A percentile compares a stretch with the other conserved stretches of the same genome.
Conservation (phyloP, 2,113 vertebrate genomes). For the Amphiprion ocellaris region DNA sequence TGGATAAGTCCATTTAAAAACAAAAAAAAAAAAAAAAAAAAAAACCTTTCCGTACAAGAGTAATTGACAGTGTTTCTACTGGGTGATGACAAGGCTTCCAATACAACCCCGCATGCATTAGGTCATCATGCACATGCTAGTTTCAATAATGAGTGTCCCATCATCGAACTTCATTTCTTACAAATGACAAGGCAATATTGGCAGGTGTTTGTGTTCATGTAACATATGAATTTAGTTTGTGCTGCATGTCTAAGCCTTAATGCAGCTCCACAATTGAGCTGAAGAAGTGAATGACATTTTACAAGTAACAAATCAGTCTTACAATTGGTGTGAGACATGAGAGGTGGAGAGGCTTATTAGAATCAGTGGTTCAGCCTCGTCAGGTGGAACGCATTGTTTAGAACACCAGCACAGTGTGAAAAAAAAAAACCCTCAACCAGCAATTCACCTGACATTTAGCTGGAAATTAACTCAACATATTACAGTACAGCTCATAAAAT, state of each 20-base stretch:
- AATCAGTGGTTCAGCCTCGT: constrained; percentile 41
- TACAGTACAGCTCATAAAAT: constrained; percentile 71
- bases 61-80: too few species aligned
- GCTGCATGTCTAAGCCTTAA: constrained; percentile 14
- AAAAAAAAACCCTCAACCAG: constrained; percentile 35
- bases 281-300: constrained; percentile 60
- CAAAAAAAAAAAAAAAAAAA: too few species aligned
- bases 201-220: background rate
- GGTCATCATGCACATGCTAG: background rate
- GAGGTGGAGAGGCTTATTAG: constrained; percentile 31
- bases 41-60: too few species aligned
- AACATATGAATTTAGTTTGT: constrained; percentile 42
- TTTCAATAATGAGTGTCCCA: background rate
- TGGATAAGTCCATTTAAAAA: too few species aligned
- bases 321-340: constrained; percentile 39
- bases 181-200: background rate
- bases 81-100: too few species aligned
- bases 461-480: constrained; percentile 82
- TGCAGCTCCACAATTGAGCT: constrained; percentile 39
- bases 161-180: background rate
- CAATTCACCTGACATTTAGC: constrained; percentile 85
- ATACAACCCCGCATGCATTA: background rate
- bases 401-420: constrained; percentile 28
- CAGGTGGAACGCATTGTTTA: constrained; percentile 62
- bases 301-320: constrained; percentile 62